A percentile compares a stretch with the other conserved stretches of the same genome.
phyloP scores from a whole-genome alignment of 2,113 vertebrate species.

The Halichoeres trimaculatus region DNA sequence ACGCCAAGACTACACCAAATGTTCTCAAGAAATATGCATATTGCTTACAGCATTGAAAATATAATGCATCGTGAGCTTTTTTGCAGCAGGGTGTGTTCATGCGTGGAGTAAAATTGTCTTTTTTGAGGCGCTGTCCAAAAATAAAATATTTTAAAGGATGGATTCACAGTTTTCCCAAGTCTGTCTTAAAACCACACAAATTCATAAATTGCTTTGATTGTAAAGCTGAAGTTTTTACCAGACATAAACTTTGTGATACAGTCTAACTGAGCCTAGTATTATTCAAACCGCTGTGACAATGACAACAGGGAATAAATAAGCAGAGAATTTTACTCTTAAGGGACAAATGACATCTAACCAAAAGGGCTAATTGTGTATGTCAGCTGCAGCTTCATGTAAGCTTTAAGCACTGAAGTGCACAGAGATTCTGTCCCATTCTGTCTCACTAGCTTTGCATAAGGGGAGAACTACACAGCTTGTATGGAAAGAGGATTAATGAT shows the following conservation, averaged over 20 bases:
- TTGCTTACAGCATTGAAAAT: constrained; percentile 73
- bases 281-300: too few species aligned
- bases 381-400: not conserved
- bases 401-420: too few species aligned
- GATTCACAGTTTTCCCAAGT: not conserved
- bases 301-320: not conserved
- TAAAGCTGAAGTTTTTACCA: too few species aligned
- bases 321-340: too few species aligned
- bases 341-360: too few species aligned
- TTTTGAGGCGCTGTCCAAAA: not conserved
- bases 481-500: constrained; percentile 7
- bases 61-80: not conserved
- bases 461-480: not conserved
- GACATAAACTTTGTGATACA: too few species aligned
- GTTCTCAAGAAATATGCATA: constrained; percentile 61
- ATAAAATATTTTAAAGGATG: not conserved
- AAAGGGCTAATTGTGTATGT: too few species aligned
- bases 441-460: not conserved
- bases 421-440: not conserved
- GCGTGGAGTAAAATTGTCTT: not conserved
- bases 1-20: constrained; percentile 61
- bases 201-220: too few species aligned
- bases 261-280: too few species aligned
- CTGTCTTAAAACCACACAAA: not conserved
- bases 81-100: not conserved